Conservation (phyloP, 2,888 invertebrate genomes). For the Athalia rosae region DNA sequence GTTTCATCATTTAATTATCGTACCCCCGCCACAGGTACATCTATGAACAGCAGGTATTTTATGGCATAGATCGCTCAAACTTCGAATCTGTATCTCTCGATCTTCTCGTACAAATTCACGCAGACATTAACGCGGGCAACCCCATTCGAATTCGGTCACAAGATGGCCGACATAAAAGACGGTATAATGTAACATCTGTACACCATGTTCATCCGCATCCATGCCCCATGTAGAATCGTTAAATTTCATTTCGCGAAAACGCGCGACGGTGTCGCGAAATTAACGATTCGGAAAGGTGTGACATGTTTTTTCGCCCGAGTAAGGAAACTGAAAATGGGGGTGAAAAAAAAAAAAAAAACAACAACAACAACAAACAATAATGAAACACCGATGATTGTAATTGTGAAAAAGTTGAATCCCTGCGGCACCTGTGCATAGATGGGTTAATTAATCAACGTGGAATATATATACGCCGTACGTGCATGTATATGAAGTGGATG, state of each 20-base stretch:
- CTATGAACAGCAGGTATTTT: no score
- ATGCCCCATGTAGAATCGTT: not conserved
- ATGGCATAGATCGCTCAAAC: no score
- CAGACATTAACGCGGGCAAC: no score
- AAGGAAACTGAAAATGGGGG: not conserved
- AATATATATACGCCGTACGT: not conserved
- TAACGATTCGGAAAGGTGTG: not conserved
- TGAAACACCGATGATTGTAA: not conserved
- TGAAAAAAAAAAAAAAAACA: not conserved
- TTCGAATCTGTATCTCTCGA: no score
- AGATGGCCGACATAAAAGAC: no score
- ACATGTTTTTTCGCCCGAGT: conserved; percentile 9
- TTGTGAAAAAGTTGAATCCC: conserved; percentile 4
- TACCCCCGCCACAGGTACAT: no score
- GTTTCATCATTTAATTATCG: not conserved
- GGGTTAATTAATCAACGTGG: conserved; percentile 36
- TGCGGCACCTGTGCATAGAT: not conserved
- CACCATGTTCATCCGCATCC: not conserved
- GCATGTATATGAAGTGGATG: not conserved
- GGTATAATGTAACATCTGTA: no score
- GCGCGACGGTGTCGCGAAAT: not conserved
- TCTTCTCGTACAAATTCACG: no score
- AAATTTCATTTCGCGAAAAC: conserved; percentile 15
- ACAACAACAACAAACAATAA: not conserved
- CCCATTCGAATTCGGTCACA: no score